These are phyloP conservation scores for Lydus trimaculatus DNA, from an alignment of 2,888 invertebrate genomes.

Conservation along the genomic window DNA sequence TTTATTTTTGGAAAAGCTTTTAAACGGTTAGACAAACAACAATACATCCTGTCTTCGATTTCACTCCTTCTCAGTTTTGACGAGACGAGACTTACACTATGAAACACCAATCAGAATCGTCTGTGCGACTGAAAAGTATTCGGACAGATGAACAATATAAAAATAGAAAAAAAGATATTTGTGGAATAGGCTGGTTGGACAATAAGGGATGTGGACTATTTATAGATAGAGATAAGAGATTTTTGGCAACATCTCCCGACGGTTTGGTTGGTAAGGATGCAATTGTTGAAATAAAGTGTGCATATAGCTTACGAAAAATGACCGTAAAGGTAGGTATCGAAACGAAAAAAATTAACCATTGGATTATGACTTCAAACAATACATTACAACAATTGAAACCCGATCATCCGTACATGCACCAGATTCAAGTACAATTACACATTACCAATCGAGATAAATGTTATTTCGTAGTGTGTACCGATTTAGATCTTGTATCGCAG, in stretches of 20 bases:
- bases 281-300: constrained; percentile 1
- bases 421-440: constrained; percentile 6
- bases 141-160: too few species aligned
- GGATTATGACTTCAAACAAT: not conserved
- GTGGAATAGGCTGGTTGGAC: too few species aligned
- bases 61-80: too few species aligned
- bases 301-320: not conserved
- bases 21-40: too few species aligned
- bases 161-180: too few species aligned
- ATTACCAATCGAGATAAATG: constrained; percentile 5
- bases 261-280: constrained; percentile 6
- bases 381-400: not conserved
- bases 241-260: constrained; percentile 31
- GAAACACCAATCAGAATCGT: too few species aligned
- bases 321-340: constrained; percentile 2
- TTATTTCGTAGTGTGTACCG: constrained; percentile 10
- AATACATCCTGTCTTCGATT: too few species aligned
- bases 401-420: constrained; percentile 5
- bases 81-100: too few species aligned
- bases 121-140: too few species aligned
- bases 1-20: too few species aligned
- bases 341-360: not conserved
- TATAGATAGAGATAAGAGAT: constrained; percentile 35
- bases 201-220: constrained; percentile 43
- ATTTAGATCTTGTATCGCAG: not conserved